Base-by-base conservation (phyloP, 2,888 invertebrate genomes). In the Caenorhabditis zanzibari region DNA sequence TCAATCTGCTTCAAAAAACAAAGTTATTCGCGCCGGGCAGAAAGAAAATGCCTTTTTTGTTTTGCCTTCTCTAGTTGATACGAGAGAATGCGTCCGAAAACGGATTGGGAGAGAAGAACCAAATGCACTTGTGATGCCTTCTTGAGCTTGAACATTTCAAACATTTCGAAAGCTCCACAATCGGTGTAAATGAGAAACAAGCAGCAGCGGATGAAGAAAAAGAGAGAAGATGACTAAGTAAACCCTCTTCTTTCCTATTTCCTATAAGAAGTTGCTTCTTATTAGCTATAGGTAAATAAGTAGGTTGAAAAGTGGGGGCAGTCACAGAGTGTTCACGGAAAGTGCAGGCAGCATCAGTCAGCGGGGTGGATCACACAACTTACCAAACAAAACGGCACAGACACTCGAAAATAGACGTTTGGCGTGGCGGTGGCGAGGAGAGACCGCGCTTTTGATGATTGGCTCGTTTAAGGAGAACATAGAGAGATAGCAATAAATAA, bases 271-370 rank as follows among this genome's bases (percentile, higher is more conserved):
- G 75, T 77, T 77, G 77, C 77, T 77, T 69, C 77, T 71, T 81
- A 81, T 81, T 81, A 75, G 81, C 81, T 71, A 81, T 75, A 61
- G 71, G 81, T 81, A 81, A 81, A 81, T 81, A 81, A 64, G 73
- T 81, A 77, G 69, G 49, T 68, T 52, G 69, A 69, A 77, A 77
- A 77, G 77, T 63, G 77, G 77, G 24, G 58, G 49, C 47, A 32
- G 28, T 16, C 22, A 44, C 32, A 61, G 69, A 69, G 68, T 69
- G 76, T 76, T 76, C 76, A 59, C 38, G 61, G 68, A 69, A 77
- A 77, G 77, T 59, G 59, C 77, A 77, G 69, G n/a, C n/a, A n/a
- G n/a, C n/a, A n/a, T n/a, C 52, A 38, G 38, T 12, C 38, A 38
- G 76, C 76, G 76, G 61, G 66, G 28, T 75, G 54, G 54, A 77